phyloP scores from a whole-genome alignment of 2,888 invertebrate genomes.

The Megalurothrips usitatus region DNA sequence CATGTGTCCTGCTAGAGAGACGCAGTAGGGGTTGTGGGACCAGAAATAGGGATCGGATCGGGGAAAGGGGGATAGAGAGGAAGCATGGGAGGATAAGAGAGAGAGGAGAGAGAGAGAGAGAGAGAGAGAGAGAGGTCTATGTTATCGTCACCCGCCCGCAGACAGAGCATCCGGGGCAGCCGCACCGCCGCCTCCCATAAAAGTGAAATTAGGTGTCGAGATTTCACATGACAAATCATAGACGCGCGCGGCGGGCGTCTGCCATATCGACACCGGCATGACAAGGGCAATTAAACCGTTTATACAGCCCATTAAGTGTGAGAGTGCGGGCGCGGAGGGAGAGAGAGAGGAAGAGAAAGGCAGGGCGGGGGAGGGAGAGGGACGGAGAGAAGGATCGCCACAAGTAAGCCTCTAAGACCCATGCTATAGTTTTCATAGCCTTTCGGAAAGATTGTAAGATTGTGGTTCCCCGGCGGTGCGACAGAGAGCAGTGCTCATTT shows the following conservation, averaged over 20 bases:
- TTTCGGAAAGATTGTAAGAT: too few species aligned
- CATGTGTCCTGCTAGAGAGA: too few species aligned
- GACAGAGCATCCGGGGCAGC: neutral
- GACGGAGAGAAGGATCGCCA: conserved; percentile 31
- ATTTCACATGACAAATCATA: conserved; percentile 21
- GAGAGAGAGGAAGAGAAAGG: neutral
- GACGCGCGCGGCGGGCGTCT: neutral
- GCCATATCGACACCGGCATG: conserved; percentile 21
- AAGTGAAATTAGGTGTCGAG: conserved; percentile 22
- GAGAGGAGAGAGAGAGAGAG: too few species aligned
- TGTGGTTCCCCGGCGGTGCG: too few species aligned
- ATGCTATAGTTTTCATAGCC: too few species aligned
- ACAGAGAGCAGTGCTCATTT: too few species aligned
- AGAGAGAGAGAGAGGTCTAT: too few species aligned
- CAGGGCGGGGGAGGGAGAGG: conserved; percentile 19
- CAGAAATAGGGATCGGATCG: too few species aligned
- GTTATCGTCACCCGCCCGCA: neutral
- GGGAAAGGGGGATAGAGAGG: too few species aligned
- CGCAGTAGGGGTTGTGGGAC: too few species aligned
- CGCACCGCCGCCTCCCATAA: neutral
- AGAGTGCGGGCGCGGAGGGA: neutral
- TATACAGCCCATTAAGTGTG: conserved; percentile 2
- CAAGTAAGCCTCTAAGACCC: too few species aligned
- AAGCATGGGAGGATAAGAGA: too few species aligned
- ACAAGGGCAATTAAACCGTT: neutral